Conservation (phyloP, 2,888 invertebrate species). For the Tachystola acroxantha region DNA sequence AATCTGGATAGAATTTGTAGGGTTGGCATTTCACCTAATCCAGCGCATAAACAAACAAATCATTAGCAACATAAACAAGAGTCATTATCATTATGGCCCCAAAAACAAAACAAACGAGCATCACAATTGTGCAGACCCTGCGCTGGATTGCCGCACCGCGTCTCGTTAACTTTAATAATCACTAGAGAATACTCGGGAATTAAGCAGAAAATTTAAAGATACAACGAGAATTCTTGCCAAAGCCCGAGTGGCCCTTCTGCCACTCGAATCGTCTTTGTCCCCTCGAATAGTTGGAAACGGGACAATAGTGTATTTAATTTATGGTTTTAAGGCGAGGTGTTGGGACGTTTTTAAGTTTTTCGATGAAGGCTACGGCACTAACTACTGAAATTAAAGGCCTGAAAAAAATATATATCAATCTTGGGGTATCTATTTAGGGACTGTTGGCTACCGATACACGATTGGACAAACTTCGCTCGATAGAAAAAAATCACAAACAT, state of each 20-base stretch:
- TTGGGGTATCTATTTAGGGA: no score
- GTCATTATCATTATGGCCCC: background rate
- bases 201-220: slow-evolving; percentile 69
- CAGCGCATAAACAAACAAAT: background rate
- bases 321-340: no score
- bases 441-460: no score
- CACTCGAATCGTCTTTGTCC: slow-evolving; percentile 32
- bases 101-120: background rate
- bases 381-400: no score
- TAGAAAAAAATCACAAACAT: no score
- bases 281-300: slow-evolving; percentile 21
- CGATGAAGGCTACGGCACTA: no score
- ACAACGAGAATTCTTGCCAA: slow-evolving; percentile 70
- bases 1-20: no score
- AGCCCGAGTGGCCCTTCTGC: slow-evolving; percentile 45
- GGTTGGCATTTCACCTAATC: no score
- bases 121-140: background rate
- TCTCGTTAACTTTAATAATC: slow-evolving; percentile 69
- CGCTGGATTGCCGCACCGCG: background rate
- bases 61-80: background rate
- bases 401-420: no score
- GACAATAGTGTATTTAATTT: slow-evolving; percentile 39
- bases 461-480: no score
- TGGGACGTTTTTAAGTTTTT: no score
- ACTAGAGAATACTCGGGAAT: slow-evolving; percentile 52